Base-by-base conservation (phyloP, 2,797 vertebrate genomes). In the Columba guinea region DNA sequence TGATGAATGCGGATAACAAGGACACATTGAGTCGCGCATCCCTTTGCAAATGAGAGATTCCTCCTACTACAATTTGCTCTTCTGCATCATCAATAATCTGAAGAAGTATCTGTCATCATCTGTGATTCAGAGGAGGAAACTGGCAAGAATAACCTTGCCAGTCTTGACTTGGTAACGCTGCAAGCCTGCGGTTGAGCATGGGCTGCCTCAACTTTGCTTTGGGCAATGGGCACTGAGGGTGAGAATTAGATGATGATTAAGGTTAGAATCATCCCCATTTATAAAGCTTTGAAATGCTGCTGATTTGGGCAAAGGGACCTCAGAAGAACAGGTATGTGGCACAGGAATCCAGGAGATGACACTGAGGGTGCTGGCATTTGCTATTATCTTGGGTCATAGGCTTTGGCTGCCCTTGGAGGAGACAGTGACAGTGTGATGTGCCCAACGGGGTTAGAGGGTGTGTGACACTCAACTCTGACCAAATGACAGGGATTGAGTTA, bases 1-100 rank as follows among this genome's bases (percentile, higher is more conserved):
- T 92, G 87, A 95, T 97, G 51, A 85, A 95, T 95, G 71, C 2
- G 20, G 65, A 55, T 78, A 87, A 94, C 71, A 89, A 92, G 90
- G 84, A 90, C 58, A 78, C 83, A 48, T 5, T 24, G 70, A 90
- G 58, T 52, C 46, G 80, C 86, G 77, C 0, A 1, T 80, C 67
- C 21, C 60, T 86, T 73, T 84, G 81, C 84, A 89, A 93, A 95
- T 92, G 88, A 95, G 74, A 90, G 67, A 74, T 92, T 92, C 80
- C 78, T 94, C 53, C 86, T 80, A 51, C 84, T 83, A 81, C 84
- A 85, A 65, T 94, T 95, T 94, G 55, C 75, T 93, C 6, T 73
- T 87, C 90, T 84, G 53, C 71, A 89, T 58, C 92, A 93, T 94
- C 75, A 94, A 59, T 95, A 94, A 93, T 41, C 78, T 0, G 1